phyloP scores from a whole-genome alignment of 2,113 vertebrate genomes.

The Aptenodytes patagonicus region DNA sequence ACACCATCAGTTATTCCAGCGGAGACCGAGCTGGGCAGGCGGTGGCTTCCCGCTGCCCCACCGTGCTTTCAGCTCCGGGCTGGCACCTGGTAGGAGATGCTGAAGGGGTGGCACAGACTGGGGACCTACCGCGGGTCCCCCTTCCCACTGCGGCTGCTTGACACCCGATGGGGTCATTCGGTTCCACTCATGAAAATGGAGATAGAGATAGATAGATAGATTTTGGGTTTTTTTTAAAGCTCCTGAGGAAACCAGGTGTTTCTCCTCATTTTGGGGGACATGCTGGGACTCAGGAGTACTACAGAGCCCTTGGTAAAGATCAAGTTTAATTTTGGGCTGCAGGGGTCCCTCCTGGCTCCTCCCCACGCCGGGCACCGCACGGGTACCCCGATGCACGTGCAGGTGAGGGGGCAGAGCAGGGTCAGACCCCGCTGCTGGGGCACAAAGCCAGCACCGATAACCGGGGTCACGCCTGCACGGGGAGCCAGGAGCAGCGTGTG shows the following conservation, averaged over 20 bases:
- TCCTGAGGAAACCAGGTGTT: neutral
- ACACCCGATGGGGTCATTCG: neutral
- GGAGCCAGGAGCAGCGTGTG: too few relatives aligned
- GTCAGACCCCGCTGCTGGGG: too few relatives aligned
- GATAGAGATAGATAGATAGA: too few relatives aligned
- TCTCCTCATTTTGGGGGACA: neutral
- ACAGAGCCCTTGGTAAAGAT: neutral
- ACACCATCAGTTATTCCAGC: neutral
- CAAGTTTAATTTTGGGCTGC: neutral
- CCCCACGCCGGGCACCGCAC: neutral
- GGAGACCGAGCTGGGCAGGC: neutral
- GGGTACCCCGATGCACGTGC: neutral
- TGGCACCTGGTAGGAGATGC: neutral
- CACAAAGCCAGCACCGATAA: too few relatives aligned
- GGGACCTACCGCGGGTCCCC: neutral
- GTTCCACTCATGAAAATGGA: neutral
- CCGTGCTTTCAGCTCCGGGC: fast-evolving
- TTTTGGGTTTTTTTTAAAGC: neutral
- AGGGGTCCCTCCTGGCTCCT: neutral
- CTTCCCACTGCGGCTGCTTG: neutral
- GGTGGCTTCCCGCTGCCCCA: neutral
- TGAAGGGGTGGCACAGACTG: neutral
- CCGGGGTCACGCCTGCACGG: too few relatives aligned
- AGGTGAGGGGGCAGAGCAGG: neutral
- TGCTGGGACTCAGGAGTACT: neutral